A percentile compares a stretch with the other conserved stretches of the same genome.
Evolutionary conservation across 1,140 invertebrate species (phyloP).

Genomic region (Lethrus apterus): DNA sequence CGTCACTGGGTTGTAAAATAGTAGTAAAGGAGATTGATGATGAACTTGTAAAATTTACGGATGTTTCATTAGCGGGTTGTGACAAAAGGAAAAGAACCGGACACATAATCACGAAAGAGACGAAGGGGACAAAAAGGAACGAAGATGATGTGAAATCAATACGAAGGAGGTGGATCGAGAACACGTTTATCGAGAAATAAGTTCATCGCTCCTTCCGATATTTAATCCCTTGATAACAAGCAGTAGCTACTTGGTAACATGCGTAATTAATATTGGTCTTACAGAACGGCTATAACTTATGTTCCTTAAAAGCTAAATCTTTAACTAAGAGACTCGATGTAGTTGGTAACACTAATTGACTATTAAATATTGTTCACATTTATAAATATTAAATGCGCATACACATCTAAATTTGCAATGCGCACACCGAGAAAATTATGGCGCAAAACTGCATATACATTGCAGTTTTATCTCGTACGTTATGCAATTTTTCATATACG

Average conservation of each 20-base stretch:
- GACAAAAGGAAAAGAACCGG: neutral
- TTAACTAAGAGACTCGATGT: neutral
- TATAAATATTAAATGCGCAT: slow-evolving; percentile 10
- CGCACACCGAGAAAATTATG: too few relatives aligned
- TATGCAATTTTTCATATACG: too few relatives aligned
- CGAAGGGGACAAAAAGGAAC: neutral
- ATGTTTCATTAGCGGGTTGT: slow-evolving; percentile 8
- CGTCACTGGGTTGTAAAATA: neutral
- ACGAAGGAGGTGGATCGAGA: slow-evolving; percentile 15
- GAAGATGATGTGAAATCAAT: slow-evolving; percentile 13
- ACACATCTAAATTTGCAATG: too few relatives aligned
- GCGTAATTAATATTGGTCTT: slow-evolving; percentile 12
- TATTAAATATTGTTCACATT: slow-evolving; percentile 14
- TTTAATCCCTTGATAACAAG: slow-evolving; percentile 15
- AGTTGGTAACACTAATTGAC: slow-evolving; percentile 11
- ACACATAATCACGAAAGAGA: too few relatives aligned
- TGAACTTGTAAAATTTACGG: slow-evolving; percentile 10
- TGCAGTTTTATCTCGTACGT: too few relatives aligned
- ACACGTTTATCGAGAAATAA: slow-evolving; percentile 18
- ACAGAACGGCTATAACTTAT: neutral
- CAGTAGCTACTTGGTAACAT: slow-evolving; percentile 14
- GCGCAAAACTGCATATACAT: too few relatives aligned
- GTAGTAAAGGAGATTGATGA: slow-evolving; percentile 2
- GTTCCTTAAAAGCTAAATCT: slow-evolving; percentile 9
- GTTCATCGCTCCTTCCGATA: slow-evolving; percentile 15